A percentile compares a stretch with the other conserved stretches of the same genome.
Conservation (phyloP, 2,797 vertebrate genomes). For the Argya squamiceps region DNA sequence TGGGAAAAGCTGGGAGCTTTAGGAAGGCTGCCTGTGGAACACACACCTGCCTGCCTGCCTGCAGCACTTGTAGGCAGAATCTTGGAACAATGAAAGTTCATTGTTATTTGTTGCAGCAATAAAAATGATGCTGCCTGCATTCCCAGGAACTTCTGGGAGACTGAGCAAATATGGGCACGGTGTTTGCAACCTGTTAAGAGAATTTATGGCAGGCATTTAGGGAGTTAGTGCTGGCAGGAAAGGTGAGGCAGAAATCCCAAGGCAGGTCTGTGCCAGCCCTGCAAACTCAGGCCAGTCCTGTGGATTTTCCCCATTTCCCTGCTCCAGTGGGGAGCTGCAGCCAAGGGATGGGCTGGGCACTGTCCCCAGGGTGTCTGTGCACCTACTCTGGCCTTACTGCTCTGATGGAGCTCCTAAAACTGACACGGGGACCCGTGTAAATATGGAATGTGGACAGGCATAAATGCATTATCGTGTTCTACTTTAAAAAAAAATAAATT, state of each 20-base stretch:
- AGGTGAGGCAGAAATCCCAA: background rate
- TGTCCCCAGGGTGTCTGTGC: fast-evolving
- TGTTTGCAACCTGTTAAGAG: background rate
- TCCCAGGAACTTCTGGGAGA: background rate
- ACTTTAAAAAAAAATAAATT: background rate
- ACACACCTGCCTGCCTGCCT: background rate
- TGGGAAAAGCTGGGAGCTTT: background rate
- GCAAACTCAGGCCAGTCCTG: background rate
- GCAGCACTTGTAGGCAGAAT: background rate
- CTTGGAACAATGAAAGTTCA: background rate
- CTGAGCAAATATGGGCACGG: background rate
- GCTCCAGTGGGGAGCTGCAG: background rate
- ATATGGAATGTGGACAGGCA: fast-evolving
- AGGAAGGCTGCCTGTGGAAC: background rate
- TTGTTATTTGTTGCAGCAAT: constrained; percentile 9
- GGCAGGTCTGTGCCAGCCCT: background rate
- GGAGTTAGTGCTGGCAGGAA: background rate
- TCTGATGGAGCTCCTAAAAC: background rate
- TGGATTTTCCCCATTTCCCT: background rate
- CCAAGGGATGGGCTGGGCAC: background rate
- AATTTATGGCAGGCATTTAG: background rate
- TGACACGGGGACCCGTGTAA: fast-evolving
- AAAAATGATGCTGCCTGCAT: background rate
- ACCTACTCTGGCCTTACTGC: background rate
- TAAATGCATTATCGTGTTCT: background rate